Percentiles rank a stretch among this genome's conserved stretches.
Evolutionary conservation across 2,113 vertebrate genomes (phyloP).

Genomic region (Hemiprocne comata): DNA sequence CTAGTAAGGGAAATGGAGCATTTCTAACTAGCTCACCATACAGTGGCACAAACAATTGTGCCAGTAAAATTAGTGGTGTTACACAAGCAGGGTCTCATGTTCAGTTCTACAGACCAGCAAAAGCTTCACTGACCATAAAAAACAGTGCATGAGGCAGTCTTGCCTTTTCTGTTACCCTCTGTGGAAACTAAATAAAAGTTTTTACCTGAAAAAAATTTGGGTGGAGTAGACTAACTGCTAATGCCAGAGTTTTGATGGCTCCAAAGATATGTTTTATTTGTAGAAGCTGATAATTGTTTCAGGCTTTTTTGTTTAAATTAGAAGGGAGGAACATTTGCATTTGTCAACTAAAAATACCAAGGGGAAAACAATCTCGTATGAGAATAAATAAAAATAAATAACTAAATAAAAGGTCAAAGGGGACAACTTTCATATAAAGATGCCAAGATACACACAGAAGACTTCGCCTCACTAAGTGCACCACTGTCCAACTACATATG

Average conservation of each 20-base stretch:
- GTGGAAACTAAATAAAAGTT: not conserved
- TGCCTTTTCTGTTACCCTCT: not conserved
- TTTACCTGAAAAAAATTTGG: slow-evolving; percentile 26
- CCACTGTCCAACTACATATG: not conserved
- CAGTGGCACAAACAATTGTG: not conserved
- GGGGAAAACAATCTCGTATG: not conserved
- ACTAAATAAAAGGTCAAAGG: not conserved
- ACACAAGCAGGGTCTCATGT: not conserved
- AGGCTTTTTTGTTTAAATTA: not conserved
- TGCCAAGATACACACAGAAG: slow-evolving; percentile 20
- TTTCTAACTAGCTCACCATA: not conserved
- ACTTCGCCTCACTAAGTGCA: not conserved
- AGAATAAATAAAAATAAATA: not conserved
- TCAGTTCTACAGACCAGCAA: not conserved
- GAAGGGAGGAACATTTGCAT: not conserved
- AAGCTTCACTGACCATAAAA: not conserved
- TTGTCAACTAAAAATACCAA: not conserved
- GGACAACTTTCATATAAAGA: not conserved
- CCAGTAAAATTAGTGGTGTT: not conserved
- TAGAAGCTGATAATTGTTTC: not conserved
- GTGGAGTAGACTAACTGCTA: not conserved
- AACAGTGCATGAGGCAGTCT: fast-evolving
- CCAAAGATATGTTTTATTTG: not conserved
- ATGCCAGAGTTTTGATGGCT: not conserved
- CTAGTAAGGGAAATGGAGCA: not conserved